Conservation (phyloP, 2,797 vertebrate genomes). For the Scomberomorus guttatus region DNA sequence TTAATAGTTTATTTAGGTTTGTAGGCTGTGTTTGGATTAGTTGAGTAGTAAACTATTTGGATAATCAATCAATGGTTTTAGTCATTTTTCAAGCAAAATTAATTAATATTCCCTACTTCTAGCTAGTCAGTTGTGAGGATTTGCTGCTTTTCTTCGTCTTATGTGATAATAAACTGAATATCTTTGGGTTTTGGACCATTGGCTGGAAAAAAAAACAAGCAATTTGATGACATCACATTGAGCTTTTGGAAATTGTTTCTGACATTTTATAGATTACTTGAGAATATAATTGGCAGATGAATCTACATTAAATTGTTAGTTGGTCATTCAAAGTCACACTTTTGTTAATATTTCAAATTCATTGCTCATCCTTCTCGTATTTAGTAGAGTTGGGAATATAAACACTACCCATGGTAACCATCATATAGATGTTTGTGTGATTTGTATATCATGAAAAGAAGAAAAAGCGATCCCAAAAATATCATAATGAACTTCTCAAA, state of each 20-base stretch:
- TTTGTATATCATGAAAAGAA: not conserved
- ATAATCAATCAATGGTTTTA: not conserved
- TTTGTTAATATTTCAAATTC: not conserved
- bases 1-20: too few relatives aligned
- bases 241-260: too few relatives aligned
- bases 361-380: not conserved
- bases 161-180: not conserved
- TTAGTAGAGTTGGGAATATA: not conserved
- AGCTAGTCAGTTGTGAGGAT: not conserved
- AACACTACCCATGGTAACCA: not conserved
- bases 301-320: not conserved
- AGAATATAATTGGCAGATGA: too few relatives aligned
- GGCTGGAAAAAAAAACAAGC: not conserved
- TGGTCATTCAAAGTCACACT: not conserved
- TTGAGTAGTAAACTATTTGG: not conserved
- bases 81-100: not conserved
- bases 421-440: not conserved
- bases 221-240: too few relatives aligned
- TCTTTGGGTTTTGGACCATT: not conserved
- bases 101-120: not conserved
- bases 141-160: not conserved
- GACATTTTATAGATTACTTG: too few relatives aligned
- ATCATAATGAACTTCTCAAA: slow-evolving; percentile 16
- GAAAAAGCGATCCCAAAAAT: not conserved
- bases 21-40: not conserved